A percentile compares a stretch with the other conserved stretches of the same genome.
phyloP scores from a whole-genome alignment of 2,888 invertebrate species.

The Ophioninae sp. region DNA sequence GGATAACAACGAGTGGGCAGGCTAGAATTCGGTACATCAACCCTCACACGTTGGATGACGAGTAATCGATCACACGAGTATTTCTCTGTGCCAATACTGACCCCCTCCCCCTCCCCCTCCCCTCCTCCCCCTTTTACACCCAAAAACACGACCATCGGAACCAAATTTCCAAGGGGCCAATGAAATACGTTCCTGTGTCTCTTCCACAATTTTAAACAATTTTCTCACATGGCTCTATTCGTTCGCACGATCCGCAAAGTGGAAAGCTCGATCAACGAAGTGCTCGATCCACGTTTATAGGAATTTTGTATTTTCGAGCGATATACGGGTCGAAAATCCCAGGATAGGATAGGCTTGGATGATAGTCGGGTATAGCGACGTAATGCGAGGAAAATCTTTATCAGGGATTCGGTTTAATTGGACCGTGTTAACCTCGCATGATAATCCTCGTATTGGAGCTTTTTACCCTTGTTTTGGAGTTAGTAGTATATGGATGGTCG shows the following conservation, averaged over 20 bases:
- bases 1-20: constrained; percentile 3
- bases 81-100: constrained; percentile 75
- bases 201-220: constrained; percentile 1
- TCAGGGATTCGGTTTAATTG: too few relatives aligned
- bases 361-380: too few relatives aligned
- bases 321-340: too few relatives aligned
- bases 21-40: constrained; percentile 74
- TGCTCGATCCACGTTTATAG: too few relatives aligned
- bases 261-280: background rate
- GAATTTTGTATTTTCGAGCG: too few relatives aligned
- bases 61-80: constrained; percentile 79
- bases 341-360: too few relatives aligned
- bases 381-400: too few relatives aligned
- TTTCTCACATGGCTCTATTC: background rate
- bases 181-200: constrained; percentile 15
- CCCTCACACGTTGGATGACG: constrained; percentile 73
- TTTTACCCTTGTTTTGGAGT: too few relatives aligned
- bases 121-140: too few relatives aligned
- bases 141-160: background rate
- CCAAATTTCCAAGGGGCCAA: background rate
- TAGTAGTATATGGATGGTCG: background rate
- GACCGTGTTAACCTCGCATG: too few relatives aligned
- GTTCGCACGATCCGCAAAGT: constrained; percentile 12
- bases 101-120: too few relatives aligned
- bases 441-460: too few relatives aligned